Evolutionary conservation across 2,797 vertebrate genomes (phyloP), one percentile per base, ranked within the genome.

Genomic region (Etheostoma perlongum): DNA sequence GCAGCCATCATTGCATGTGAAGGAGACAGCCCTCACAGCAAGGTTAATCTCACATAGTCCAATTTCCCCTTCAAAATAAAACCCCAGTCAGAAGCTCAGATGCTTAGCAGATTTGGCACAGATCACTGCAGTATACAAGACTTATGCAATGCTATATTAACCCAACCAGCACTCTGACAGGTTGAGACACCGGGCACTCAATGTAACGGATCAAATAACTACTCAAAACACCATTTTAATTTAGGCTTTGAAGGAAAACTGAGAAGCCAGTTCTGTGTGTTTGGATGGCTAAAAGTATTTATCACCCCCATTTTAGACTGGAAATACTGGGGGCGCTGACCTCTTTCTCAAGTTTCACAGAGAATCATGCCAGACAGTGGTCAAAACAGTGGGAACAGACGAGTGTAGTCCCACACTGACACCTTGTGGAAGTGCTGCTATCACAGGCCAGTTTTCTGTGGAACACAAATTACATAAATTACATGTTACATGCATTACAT

Each of bases 351-450:
- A 2, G 73, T 85, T 90, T 82, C 84, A 75, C 46, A 52, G 71
- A 48, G 62, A 40, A 61, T 23, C 58, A 15, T 10, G 47, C 0
- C 53, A 65, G 48, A 84, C 80, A 84, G 57, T 30, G 70, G 66
- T 14, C 63, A 42, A 57, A 70, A 70, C 72, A 55, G 1, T 18
- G 18, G 52, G 14, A 54, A 10, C 3, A 44, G 19, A 12, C 6
- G 12, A 21, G 9, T 5, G 51, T 12, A 18, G 79, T 1, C 70
- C 65, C 7, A 86, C 74, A 89, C 78, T 85, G 91, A 78, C 92
- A 90, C 73, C 91, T 85, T 30, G 87, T 86, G 91, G 91, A 74
- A 6, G 1, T 0, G 49, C 3, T 52, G 44, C 21, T 30, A 14
- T 0, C 14, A 53, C 70, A 77, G 40, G 40, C 21, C 18, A 25